Evolutionary conservation across 2,113 vertebrate species (phyloP), one percentile per base, ranked within the genome.

Genomic region (Carlito syrichta): DNA sequence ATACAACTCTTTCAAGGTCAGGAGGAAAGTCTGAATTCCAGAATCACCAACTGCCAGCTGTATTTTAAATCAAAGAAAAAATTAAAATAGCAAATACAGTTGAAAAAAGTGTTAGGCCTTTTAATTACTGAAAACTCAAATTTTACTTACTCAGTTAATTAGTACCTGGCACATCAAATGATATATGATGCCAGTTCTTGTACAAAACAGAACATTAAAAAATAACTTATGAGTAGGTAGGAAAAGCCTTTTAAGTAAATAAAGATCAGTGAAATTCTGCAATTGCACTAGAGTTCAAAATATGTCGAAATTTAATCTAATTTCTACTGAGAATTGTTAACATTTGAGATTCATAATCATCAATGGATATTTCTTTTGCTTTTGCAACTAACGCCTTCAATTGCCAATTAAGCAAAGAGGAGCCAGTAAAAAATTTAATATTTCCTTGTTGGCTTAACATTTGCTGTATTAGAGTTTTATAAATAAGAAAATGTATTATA

Each of bases 71-170:
- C 25, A 89, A 96, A 97, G 58, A 30, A 93, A 96, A 78, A 78
- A 76, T 48, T 94, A 86, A 97, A 96, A 93, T 54, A 89, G 12
- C 79, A 96, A 97, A 93, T 94, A 50, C 20, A 93, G 93, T 95
- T 96, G 83, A 96, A 97, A 85, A 94, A 89, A 93, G 30, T 95
- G 23, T 92, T 87, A 91, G 54, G 23, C 12, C 43, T 95, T 96
- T 90, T 94, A 96, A 97, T 97, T 63, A 97, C 69, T n/a, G 35
- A 94, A 98, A 93, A 91, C 60, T 94, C n/a, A 81, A 76, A 94
- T 88, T 89, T 96, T 96, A 97, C 92, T 97, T 91, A 92, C 63
- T 84, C 43, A 48, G 68, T 97, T 98, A 98, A 98, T 98, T 97
- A 97, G 93, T 62, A 92, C 48, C 95, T 97, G 96, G 93, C 93